Evolutionary conservation across 1,140 invertebrate species (phyloP), one percentile per base, ranked within the genome.

Genomic region (Nephotettix cincticeps): DNA sequence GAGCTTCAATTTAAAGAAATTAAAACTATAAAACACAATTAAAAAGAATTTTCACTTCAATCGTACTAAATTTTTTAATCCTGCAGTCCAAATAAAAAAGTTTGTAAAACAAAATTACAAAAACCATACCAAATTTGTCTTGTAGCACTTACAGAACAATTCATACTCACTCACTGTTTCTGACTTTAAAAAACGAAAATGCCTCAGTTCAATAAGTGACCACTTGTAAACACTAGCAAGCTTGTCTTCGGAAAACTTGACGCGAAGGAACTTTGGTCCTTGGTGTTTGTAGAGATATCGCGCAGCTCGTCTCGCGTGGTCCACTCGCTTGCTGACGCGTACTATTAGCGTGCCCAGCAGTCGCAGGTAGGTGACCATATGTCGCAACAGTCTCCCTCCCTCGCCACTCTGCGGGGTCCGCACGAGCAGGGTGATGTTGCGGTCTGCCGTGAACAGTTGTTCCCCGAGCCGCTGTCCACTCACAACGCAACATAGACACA

Each of bases 371-470:
- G 47, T 51, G 3, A 51, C 47, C 47, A 51, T 51, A 21, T 19
- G 21, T 17, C 47, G 4, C n/a, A 51, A n/a, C 47, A 51, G 47
- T 21, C n/a, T 51, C n/a, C 47, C 47, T 51, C 47, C 47, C n/a
- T 51, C 47, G 3, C 47, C 47, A 4, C 19, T 17, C n/a, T 51
- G 47, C 19, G 47, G 47, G 3, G 47, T 19, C 4, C 47, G 47
- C 14, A 51, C 47, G 14, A 51, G 47, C 4, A 51, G 47, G 6
- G 47, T 51, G 19, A 51, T 51, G 21, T 51, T 51, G n/a, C 47
- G 47, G n/a, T 51, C 47, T 17, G 47, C 47, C 21, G 47, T 51
- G n/a, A 51, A 51, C 47, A 51, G 47, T n/a, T 51, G 47, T n/a
- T 17, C 14, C 19, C 47, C 47, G 6, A 51, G n/a, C 3, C 47